phyloP scores from a whole-genome alignment of 2,797 vertebrate genomes.

The Cirrhinus mrigala region DNA sequence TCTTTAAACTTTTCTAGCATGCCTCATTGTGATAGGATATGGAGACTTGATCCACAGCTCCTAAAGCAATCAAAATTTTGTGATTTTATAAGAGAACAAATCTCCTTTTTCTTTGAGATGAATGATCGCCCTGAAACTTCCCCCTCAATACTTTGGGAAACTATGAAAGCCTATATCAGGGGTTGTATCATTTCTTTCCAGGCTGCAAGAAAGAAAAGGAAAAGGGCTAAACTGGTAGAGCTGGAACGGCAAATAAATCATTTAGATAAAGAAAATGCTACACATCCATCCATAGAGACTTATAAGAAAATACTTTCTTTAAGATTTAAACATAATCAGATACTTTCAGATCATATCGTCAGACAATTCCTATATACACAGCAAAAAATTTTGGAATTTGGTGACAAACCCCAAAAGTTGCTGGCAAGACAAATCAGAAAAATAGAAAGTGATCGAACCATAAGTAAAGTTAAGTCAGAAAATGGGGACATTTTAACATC shows the following conservation, averaged over 20 bases:
- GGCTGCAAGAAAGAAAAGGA: neutral
- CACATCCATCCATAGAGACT: neutral
- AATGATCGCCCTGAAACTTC: neutral
- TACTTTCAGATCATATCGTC: neutral
- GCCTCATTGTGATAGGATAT: neutral
- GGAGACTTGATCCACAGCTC: neutral
- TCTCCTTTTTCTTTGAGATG: constrained; percentile 5
- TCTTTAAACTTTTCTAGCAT: neutral
- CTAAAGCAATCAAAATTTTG: neutral
- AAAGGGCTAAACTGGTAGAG: neutral
- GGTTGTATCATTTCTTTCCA: neutral
- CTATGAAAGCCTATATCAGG: constrained; percentile 5
- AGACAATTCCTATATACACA: neutral
- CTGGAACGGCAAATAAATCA: neutral
- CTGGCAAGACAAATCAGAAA: too few relatives aligned
- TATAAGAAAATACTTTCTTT: constrained; percentile 14
- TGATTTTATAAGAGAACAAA: neutral
- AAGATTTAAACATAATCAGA: neutral
- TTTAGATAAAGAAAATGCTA: constrained; percentile 8
- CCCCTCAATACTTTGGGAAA: neutral
- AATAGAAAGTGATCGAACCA: too few relatives aligned
- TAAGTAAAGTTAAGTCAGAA: too few relatives aligned
- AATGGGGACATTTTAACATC: too few relatives aligned
- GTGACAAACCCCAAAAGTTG: neutral
- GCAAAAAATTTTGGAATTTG: neutral